Evolutionary conservation across 2,797 vertebrate species (phyloP), one percentile per base, ranked within the genome.

Genomic region (Enteromius anoplus): DNA sequence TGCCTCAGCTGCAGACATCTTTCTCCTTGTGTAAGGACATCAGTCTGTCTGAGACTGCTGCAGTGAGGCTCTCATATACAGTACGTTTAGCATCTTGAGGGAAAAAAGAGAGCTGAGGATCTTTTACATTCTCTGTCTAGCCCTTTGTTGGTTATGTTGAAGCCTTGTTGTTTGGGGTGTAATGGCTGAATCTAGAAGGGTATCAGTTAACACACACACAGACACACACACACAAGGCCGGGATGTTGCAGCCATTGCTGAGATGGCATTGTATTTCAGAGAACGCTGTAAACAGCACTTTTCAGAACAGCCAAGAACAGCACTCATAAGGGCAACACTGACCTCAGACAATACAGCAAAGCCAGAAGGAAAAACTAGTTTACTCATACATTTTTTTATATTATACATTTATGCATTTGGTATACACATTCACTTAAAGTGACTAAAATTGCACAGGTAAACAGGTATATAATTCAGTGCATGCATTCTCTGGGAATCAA

Each of bases 161-260:
- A 62, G 66, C 37, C 81, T 85, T 85, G 87, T 82, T 86, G 86
- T 88, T 88, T 82, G 49, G 85, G 81, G 60, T 85, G 76, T 86
- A 86, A 77, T 21, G 17, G 58, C 80, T 78, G 83, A 86, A 83
- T 86, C 84, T 76, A 68, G 65, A 80, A 81, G 80, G 78, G 62
- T 86, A 88, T 87, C 77, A 60, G 76, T 78, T 86, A 80, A 81
- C 78, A 81, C 11, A 58, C 81, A 82, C 71, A 75, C 53, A 75
- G 58, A 73, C 45, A 55, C 58, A 75, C 49, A 70, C 40, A 42
- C 69, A 70, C 62, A 49, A 21, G 23, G 60, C 82, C 40, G 70
- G 55, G 76, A 80, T 78, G 78, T 73, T 73, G 78, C 21, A 62
- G 71, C 45, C 85, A 82, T 55, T 86, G 82, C 85, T 88, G 82